A percentile compares a stretch with the other conserved stretches of the same genome.
Conservation (phyloP, 2,113 vertebrate species). For the Atlantisia rogersi region DNA sequence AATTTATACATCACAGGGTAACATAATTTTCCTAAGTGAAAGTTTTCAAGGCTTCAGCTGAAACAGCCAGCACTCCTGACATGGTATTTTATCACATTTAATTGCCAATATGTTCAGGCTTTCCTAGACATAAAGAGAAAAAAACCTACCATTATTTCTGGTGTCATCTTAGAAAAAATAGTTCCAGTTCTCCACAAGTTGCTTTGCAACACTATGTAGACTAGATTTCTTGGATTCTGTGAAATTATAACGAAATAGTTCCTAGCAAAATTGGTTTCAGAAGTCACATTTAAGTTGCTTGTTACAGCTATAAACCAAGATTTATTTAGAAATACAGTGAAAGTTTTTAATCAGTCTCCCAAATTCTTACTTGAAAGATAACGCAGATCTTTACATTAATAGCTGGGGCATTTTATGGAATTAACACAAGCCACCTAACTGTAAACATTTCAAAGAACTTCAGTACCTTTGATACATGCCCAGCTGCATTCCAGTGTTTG, state of each 20-base stretch:
- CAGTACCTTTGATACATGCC: not conserved
- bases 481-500: not conserved
- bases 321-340: not conserved
- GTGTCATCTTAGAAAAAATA: not conserved
- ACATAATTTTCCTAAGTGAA: not conserved
- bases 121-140: not conserved
- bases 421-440: not conserved
- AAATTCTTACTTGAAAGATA: not conserved
- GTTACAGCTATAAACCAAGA: not conserved
- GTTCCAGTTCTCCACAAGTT: not conserved
- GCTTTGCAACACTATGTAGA: not conserved
- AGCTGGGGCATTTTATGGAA: not conserved
- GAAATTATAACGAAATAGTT: not conserved
- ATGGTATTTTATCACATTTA: not conserved
- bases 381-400: not conserved
- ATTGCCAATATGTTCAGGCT: not conserved
- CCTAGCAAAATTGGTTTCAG: not conserved
- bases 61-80: not conserved
- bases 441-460: not conserved
- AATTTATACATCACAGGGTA: not conserved
- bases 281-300: not conserved
- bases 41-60: not conserved
- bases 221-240: not conserved
- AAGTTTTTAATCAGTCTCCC: not conserved
- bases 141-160: not conserved